Percentiles rank a stretch among this genome's conserved stretches.
phyloP scores from a whole-genome alignment of 2,888 invertebrate species.

The Microchrysa polita region DNA sequence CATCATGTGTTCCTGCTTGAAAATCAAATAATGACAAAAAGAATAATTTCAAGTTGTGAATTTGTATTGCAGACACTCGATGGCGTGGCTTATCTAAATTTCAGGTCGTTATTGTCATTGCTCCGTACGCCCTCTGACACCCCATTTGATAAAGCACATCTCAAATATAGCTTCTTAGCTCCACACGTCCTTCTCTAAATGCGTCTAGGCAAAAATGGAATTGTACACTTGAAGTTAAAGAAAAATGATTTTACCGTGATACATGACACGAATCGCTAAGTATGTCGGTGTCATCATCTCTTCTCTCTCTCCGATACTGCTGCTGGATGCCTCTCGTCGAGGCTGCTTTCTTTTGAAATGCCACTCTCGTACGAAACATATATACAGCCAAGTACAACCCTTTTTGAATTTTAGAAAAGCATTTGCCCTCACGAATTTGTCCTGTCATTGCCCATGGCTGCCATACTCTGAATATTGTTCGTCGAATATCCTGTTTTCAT shows the following conservation, averaged over 20 bases:
- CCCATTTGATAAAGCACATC: not conserved
- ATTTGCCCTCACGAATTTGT: not conserved
- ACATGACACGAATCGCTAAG: conserved; percentile 37
- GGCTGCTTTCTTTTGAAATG: conserved; percentile 18
- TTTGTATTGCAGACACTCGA: not conserved
- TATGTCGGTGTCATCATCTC: conserved; percentile 25
- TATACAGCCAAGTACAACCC: conserved; percentile 28
- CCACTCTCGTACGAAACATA: conserved; percentile 6
- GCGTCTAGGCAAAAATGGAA: conserved; percentile 11
- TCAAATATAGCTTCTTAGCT: too few species aligned
- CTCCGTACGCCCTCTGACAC: conserved; percentile 1
- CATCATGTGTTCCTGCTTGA: not conserved
- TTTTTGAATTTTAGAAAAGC: conserved; percentile 38
- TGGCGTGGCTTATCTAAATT: conserved; percentile 16
- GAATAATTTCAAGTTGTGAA: not conserved
- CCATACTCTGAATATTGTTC: conserved; percentile 25
- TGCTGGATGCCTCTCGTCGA: too few species aligned
- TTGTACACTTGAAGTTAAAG: conserved; percentile 32
- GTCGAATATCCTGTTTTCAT: not conserved
- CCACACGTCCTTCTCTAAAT: too few species aligned
- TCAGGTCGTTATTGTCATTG: not conserved
- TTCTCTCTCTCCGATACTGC: too few species aligned
- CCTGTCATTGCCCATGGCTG: not conserved
- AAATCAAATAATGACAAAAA: not conserved
- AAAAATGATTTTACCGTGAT: conserved; percentile 44